A percentile compares a stretch with the other conserved stretches of the same genome.
These are phyloP conservation scores for Hemitrygon akajei DNA, from an alignment of 2,797 vertebrate species.

Conservation along the genomic window DNA sequence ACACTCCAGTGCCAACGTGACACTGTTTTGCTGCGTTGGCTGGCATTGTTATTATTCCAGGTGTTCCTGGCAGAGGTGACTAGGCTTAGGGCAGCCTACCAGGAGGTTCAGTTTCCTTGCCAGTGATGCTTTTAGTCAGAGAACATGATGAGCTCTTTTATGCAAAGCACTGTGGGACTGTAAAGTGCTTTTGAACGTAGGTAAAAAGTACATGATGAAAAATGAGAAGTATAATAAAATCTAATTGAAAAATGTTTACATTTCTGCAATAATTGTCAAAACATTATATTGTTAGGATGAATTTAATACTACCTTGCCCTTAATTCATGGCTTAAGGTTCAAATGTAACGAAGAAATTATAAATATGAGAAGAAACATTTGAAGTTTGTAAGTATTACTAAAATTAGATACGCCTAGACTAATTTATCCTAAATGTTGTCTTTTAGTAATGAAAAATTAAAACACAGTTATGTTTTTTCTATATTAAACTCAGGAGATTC, in stretches of 20 bases:
- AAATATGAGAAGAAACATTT: background rate
- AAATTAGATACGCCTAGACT: background rate
- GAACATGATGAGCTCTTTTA: conserved; percentile 50
- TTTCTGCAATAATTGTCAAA: background rate
- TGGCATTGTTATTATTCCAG: conserved; percentile 39
- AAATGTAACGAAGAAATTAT: background rate
- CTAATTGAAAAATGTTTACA: conserved; percentile 28
- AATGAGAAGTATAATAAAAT: conserved; percentile 32
- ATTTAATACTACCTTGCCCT: background rate
- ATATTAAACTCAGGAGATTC: background rate
- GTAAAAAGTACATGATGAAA: conserved; percentile 41
- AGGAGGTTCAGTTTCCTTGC: conserved; percentile 57
- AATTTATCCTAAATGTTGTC: background rate
- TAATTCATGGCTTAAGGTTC: background rate
- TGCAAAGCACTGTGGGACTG: conserved; percentile 48
- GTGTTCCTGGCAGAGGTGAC: conserved; percentile 56
- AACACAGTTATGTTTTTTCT: background rate
- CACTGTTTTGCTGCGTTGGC: conserved; percentile 45
- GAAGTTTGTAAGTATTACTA: background rate
- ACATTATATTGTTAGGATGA: background rate
- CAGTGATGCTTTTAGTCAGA: conserved; percentile 59
- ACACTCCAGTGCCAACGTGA: conserved; percentile 40
- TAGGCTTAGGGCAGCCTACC: conserved; percentile 58
- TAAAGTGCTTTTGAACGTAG: conserved; percentile 53
- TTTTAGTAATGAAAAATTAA: background rate